Conservation (phyloP, 2,888 invertebrate species). For the Bombylius major region DNA sequence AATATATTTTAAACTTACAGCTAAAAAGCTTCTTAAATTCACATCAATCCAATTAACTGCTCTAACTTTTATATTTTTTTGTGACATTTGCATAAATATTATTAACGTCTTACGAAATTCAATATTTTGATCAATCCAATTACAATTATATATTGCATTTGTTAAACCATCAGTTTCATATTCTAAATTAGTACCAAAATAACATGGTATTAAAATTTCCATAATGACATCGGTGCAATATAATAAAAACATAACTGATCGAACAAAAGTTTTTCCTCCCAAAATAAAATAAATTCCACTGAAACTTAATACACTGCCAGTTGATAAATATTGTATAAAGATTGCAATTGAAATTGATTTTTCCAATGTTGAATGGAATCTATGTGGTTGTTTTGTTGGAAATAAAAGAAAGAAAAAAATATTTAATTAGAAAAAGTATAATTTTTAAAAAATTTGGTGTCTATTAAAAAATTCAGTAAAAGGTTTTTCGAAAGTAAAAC, state of each 20-base stretch:
- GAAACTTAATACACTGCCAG: neutral
- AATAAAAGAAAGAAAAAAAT: too few relatives aligned
- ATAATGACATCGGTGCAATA: neutral
- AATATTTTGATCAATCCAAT: neutral
- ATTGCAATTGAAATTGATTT: neutral
- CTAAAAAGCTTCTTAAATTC: neutral
- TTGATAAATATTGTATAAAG: conserved; percentile 2
- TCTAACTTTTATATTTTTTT: neutral
- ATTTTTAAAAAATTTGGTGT: too few relatives aligned
- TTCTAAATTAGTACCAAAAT: neutral
- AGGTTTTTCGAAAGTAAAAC: too few relatives aligned
- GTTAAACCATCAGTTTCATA: neutral
- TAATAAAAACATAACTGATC: too few relatives aligned
- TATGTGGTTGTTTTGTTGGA: neutral
- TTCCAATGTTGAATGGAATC: neutral
- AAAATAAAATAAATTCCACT: conserved; percentile 5
- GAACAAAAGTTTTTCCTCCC: neutral
- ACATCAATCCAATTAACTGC: neutral
- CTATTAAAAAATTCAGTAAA: too few relatives aligned
- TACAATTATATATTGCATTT: neutral
- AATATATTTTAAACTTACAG: neutral
- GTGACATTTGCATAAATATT: neutral
- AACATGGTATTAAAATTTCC: neutral
- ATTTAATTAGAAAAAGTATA: too few relatives aligned
- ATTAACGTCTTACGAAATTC: conserved; percentile 8